These are phyloP conservation scores for Erebia palarica DNA, from an alignment of 2,888 invertebrate genomes.

Conservation along the genomic window DNA sequence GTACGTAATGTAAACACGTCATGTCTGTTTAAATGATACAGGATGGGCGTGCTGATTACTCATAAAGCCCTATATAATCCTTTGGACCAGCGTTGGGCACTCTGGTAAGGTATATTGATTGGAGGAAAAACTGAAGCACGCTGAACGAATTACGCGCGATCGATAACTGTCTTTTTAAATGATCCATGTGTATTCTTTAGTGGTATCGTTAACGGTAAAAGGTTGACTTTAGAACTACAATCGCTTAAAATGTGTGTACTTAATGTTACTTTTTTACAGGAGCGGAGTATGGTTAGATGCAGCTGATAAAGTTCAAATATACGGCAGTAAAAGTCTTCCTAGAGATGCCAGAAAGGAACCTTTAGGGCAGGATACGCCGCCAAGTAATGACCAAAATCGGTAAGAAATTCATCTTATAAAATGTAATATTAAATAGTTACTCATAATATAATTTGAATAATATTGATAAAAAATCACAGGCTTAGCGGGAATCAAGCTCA, in stretches of 20 bases:
- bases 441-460: neutral
- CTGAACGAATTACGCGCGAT: too few species aligned
- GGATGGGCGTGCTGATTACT: too few species aligned
- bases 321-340: slow-evolving; percentile 88
- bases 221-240: too few species aligned
- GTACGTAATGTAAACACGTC: too few species aligned
- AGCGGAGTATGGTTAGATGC: slow-evolving; percentile 92
- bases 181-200: too few species aligned
- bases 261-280: slow-evolving; percentile 55
- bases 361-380: slow-evolving; percentile 89
- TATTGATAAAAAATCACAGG: neutral
- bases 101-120: too few species aligned
- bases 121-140: too few species aligned
- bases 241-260: neutral
- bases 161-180: too few species aligned
- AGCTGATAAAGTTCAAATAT: slow-evolving; percentile 85
- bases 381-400: slow-evolving; percentile 74
- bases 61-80: too few species aligned
- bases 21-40: too few species aligned
- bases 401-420: slow-evolving; percentile 40
- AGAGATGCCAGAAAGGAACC: slow-evolving; percentile 93
- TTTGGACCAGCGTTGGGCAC: too few species aligned
- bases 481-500: neutral
- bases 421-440: neutral
- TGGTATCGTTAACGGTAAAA: too few species aligned